These are phyloP conservation scores for Sula dactylatra DNA, from an alignment of 2,113 vertebrate species.

Conservation along the genomic window DNA sequence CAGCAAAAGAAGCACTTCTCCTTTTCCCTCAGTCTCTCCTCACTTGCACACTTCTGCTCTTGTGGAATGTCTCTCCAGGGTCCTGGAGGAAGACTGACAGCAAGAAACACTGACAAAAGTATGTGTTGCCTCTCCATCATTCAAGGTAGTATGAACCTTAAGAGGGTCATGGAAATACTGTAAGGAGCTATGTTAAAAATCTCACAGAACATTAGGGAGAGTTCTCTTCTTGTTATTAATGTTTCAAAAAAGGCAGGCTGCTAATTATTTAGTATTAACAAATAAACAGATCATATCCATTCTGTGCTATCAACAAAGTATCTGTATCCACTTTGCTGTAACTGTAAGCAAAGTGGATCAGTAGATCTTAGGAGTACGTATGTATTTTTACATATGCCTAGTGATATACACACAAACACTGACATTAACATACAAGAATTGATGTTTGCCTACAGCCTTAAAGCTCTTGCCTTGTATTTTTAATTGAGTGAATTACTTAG, in stretches of 20 bases:
- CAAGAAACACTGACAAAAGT: not conserved
- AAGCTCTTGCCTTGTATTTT: not conserved
- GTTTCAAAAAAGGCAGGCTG: not conserved
- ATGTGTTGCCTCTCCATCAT: not conserved
- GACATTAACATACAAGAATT: not conserved
- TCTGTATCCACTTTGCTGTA: not conserved
- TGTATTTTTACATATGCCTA: not conserved
- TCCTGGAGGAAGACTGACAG: not conserved
- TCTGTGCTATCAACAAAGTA: not conserved
- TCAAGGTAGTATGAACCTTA: not conserved
- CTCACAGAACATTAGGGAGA: not conserved
- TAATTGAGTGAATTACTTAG: not conserved
- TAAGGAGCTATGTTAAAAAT: not conserved
- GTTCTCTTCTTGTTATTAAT: not conserved
- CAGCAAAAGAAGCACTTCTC: not conserved
- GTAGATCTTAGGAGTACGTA: not conserved
- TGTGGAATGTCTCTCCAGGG: not conserved
- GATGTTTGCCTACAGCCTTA: not conserved
- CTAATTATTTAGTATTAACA: not conserved
- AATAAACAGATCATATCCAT: not conserved
- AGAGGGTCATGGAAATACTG: not conserved
- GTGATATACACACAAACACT: not conserved
- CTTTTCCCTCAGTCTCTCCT: not conserved
- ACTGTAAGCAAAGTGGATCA: not conserved
- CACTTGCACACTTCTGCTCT: not conserved